phyloP scores from a whole-genome alignment of 2,888 invertebrate genomes.

The Acleris emargana region DNA sequence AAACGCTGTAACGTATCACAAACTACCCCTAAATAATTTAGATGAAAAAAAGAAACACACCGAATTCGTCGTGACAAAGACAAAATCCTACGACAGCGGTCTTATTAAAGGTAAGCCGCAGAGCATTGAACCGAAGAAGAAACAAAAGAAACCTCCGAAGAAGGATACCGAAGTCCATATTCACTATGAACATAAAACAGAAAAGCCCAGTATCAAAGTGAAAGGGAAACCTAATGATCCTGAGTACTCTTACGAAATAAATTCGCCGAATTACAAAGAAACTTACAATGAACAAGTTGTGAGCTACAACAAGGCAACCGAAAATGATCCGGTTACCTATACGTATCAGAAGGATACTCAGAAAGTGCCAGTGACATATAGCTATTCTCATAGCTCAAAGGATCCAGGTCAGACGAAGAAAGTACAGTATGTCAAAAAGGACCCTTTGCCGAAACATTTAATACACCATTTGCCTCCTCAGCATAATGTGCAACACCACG shows the following conservation, averaged over 20 bases:
- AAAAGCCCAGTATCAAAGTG: constrained; percentile 52
- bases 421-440: constrained; percentile 54
- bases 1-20: constrained; percentile 63
- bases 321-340: constrained; percentile 65
- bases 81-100: constrained; percentile 60
- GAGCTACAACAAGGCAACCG: constrained; percentile 69
- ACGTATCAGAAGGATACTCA: constrained; percentile 54
- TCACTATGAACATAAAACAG: constrained; percentile 53
- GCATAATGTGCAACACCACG: constrained; percentile 45
- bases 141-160: constrained; percentile 53
- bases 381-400: constrained; percentile 49
- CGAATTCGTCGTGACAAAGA: constrained; percentile 58
- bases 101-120: constrained; percentile 54
- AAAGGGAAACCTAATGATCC: constrained; percentile 59
- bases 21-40: constrained; percentile 54
- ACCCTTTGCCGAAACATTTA: constrained; percentile 59
- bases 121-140: constrained; percentile 52
- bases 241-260: constrained; percentile 69
- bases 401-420: constrained; percentile 57
- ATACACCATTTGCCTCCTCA: constrained; percentile 56
- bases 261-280: constrained; percentile 71
- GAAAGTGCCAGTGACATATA: constrained; percentile 51
- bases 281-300: constrained; percentile 68
- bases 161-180: constrained; percentile 49
- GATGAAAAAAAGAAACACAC: constrained; percentile 58